Percentiles rank a stretch among this genome's conserved stretches.
These are phyloP conservation scores for Corydoras maculifer DNA, from an alignment of 2,113 vertebrate genomes.

Conservation along the genomic window DNA sequence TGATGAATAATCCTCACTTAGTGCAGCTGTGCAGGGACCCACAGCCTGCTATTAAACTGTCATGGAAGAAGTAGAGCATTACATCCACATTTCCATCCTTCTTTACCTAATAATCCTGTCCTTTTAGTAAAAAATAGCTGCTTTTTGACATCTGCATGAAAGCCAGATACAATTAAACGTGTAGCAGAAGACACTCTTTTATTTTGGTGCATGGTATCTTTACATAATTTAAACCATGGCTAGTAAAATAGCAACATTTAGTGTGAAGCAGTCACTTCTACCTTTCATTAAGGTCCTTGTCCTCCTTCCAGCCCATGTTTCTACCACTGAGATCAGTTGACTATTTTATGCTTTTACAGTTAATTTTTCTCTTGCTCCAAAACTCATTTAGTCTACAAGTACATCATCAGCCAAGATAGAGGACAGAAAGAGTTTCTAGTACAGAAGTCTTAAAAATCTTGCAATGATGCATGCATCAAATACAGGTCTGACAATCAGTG, in stretches of 20 bases:
- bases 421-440: too few relatives aligned
- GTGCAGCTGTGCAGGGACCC: too few relatives aligned
- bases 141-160: too few relatives aligned
- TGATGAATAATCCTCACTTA: slow-evolving; percentile 21
- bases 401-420: not conserved
- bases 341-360: too few relatives aligned
- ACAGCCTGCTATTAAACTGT: too few relatives aligned
- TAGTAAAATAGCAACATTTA: not conserved
- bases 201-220: not conserved
- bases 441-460: too few relatives aligned
- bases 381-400: too few relatives aligned
- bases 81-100: slow-evolving; percentile 14
- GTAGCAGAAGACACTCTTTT: too few relatives aligned
- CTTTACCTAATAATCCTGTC: not conserved
- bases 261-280: slow-evolving; percentile 7
- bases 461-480: too few relatives aligned
- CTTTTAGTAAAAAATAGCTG: not conserved
- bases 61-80: slow-evolving; percentile 1
- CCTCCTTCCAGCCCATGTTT: slow-evolving; percentile 15
- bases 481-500: too few relatives aligned
- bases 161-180: too few relatives aligned
- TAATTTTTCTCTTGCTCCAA: too few relatives aligned
- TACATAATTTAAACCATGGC: slow-evolving; percentile 11
- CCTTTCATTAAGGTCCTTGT: slow-evolving; percentile 2
- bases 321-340: not conserved